A percentile compares a stretch with the other conserved stretches of the same genome.
phyloP scores from a whole-genome alignment of 2,888 invertebrate species.

The Anoplius nigerrimus region DNA sequence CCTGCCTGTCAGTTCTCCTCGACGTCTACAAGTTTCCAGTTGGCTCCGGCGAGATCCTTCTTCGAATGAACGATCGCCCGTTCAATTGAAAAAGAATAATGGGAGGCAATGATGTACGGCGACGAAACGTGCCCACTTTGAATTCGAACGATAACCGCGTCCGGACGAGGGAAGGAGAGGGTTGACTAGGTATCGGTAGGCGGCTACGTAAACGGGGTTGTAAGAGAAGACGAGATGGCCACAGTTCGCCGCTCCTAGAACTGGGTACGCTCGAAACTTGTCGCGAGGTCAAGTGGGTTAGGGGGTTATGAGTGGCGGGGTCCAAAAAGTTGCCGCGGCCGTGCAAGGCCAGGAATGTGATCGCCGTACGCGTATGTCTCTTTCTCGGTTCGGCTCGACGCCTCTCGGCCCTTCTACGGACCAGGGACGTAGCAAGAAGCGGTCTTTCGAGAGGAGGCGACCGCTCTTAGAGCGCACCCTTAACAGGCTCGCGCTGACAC shows the following conservation, averaged over 20 bases:
- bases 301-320: constrained; percentile 43
- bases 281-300: constrained; percentile 52
- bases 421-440: constrained; percentile 40
- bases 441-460: constrained; percentile 39
- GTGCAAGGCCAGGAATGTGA: constrained; percentile 48
- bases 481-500: constrained; percentile 46
- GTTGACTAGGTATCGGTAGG: no score
- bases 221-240: no score
- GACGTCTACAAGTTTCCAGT: constrained; percentile 11
- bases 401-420: constrained; percentile 51
- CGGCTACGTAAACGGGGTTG: no score
- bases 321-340: constrained; percentile 49
- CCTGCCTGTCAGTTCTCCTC: constrained; percentile 35
- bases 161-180: no score
- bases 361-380: constrained; percentile 44
- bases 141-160: no score
- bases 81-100: no score
- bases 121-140: not conserved
- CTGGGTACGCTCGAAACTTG: constrained; percentile 25
- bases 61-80: constrained; percentile 25
- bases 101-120: constrained; percentile 2
- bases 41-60: constrained; percentile 19
- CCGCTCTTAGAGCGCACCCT: constrained; percentile 25
- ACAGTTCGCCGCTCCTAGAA: not conserved
- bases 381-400: constrained; percentile 50